Conservation (phyloP, 1,140 invertebrate genomes). For the Armadillidium nasatum region DNA sequence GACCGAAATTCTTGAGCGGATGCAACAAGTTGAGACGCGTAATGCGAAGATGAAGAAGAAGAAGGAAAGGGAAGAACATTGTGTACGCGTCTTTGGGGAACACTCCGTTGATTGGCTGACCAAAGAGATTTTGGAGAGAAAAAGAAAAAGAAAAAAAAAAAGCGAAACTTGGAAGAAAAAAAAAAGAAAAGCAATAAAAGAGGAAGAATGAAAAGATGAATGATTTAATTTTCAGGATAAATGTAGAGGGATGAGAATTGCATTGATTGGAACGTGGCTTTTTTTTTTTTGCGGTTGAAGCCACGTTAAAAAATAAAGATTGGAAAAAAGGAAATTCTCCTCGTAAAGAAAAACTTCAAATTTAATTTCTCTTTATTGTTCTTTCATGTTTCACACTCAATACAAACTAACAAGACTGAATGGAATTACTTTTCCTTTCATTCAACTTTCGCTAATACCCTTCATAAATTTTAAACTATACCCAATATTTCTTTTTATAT, state of each 20-base stretch:
- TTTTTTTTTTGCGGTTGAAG: neutral
- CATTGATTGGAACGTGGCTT: slow-evolving; percentile 3
- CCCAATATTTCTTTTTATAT: too few relatives aligned
- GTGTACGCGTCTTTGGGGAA: neutral
- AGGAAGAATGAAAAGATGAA: neutral
- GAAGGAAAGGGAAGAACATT: neutral
- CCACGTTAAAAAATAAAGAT: neutral
- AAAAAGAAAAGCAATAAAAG: neutral
- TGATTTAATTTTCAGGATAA: neutral
- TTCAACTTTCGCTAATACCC: too few relatives aligned
- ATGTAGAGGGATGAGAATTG: neutral
- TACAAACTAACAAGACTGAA: neutral
- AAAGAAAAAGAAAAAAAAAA: neutral
- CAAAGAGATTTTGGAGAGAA: neutral
- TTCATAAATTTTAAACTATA: neutral
- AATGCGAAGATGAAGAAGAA: too few relatives aligned
- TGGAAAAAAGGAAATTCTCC: neutral
- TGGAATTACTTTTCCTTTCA: too few relatives aligned
- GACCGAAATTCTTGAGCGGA: neutral
- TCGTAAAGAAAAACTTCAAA: neutral
- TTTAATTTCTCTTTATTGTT: slow-evolving; percentile 1
- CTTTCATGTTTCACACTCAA: neutral
- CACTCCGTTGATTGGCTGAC: neutral
- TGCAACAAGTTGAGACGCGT: neutral
- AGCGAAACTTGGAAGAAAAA: too few relatives aligned